A percentile compares a stretch with the other conserved stretches of the same genome.
phyloP scores from a whole-genome alignment of 2,797 vertebrate species.

The Phrynocephalus vlangalii region DNA sequence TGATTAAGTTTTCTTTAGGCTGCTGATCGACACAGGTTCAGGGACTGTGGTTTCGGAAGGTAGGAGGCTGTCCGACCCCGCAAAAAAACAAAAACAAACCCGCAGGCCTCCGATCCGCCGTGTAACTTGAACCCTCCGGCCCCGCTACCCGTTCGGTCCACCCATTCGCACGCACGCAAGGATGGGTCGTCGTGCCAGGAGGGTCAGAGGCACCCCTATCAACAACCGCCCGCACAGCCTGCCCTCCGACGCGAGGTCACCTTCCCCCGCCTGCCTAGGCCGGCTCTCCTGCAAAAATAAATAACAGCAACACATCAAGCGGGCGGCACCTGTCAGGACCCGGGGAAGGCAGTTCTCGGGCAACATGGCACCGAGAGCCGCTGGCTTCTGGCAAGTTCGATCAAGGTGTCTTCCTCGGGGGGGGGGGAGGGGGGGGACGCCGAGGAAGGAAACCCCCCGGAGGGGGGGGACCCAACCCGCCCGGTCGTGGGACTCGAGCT shows the following conservation, averaged over 20 bases:
- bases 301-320: not conserved
- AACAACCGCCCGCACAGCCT: not conserved
- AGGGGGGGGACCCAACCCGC: no score
- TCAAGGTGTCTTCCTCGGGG: not conserved
- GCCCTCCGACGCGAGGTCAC: not conserved
- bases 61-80: not conserved
- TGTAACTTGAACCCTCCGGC: not conserved
- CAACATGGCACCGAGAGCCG: not conserved
- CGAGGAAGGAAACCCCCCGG: no score
- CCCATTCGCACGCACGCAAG: not conserved
- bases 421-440: no score
- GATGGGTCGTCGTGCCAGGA: not conserved
- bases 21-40: no score
- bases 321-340: slow-evolving; percentile 27
- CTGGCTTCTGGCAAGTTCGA: not conserved
- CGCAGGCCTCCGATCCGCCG: not conserved
- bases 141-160: no score
- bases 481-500: not conserved
- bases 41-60: not conserved
- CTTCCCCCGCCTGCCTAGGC: not conserved
- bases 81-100: not conserved
- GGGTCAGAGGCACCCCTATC: not conserved
- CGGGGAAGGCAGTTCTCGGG: no score
- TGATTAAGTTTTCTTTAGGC: not conserved
- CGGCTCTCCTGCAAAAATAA: slow-evolving; percentile 6